phyloP scores from a whole-genome alignment of 53 echinoderm and acorn worm species.

The Zoroaster sp. region DNA sequence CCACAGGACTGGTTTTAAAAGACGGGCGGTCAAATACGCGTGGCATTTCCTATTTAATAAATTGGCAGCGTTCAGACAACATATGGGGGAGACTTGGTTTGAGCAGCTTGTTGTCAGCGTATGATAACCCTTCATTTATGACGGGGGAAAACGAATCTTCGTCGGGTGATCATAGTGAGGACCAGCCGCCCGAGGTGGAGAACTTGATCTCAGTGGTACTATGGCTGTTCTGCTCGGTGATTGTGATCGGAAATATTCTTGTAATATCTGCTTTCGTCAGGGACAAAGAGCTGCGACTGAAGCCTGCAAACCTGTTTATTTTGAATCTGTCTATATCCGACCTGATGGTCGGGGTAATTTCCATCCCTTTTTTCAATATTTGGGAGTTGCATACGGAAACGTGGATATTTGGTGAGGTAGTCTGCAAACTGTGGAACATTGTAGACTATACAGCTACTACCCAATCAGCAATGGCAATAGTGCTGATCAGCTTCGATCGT shows the following conservation, averaged over 20 bases:
- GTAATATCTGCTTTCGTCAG: slow-evolving; percentile 37
- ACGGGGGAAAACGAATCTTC: not conserved
- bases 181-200: slow-evolving; percentile 20
- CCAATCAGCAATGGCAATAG: slow-evolving; percentile 42
- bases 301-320: slow-evolving; percentile 59
- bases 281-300: slow-evolving; percentile 23
- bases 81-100: not conserved
- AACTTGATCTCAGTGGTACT: slow-evolving; percentile 19
- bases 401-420: slow-evolving; percentile 56
- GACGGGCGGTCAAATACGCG: not conserved
- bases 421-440: slow-evolving; percentile 49
- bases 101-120: not conserved
- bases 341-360: slow-evolving; percentile 45
- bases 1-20: slow-evolving; percentile 3
- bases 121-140: too few relatives aligned
- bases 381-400: not conserved
- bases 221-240: slow-evolving; percentile 47
- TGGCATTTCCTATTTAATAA: not conserved
- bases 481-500: slow-evolving; percentile 58
- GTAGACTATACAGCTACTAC: slow-evolving; percentile 60
- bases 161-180: not conserved
- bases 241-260: slow-evolving; percentile 49
- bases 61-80: not conserved
- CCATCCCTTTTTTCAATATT: slow-evolving; percentile 50
- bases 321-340: slow-evolving; percentile 53